phyloP scores from a whole-genome alignment of 2,113 vertebrate species.

The Microcebus lehilahytsara region DNA sequence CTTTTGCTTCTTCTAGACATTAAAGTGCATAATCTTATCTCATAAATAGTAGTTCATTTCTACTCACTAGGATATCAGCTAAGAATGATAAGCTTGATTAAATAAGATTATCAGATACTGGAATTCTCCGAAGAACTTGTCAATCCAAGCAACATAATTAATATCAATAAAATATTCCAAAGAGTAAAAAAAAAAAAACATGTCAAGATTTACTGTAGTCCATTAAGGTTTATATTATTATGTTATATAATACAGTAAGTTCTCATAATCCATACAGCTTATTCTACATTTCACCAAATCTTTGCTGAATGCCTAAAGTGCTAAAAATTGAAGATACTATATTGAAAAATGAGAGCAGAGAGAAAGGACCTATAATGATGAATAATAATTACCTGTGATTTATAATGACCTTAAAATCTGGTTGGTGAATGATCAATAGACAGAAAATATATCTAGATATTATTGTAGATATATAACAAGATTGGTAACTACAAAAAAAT shows the following conservation, averaged over 20 bases:
- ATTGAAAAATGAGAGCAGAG: constrained; percentile 32
- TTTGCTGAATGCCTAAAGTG: not conserved
- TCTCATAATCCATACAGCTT: constrained; percentile 17
- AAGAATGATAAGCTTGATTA: constrained; percentile 31
- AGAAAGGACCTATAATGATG: not conserved
- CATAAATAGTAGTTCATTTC: not conserved
- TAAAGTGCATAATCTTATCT: not conserved
- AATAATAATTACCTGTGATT: constrained; percentile 13
- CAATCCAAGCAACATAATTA: not conserved
- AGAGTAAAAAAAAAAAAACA: constrained; percentile 25
- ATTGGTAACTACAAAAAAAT: not conserved
- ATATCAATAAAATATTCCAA: constrained; percentile 25
- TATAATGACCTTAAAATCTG: not conserved
- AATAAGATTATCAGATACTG: constrained; percentile 23
- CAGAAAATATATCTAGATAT: not conserved
- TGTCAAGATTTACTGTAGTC: not conserved
- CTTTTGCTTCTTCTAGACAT: constrained; percentile 19
- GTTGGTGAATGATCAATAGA: not conserved
- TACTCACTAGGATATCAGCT: constrained; percentile 48
- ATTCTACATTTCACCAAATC: constrained; percentile 12
- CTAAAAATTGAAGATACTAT: constrained; percentile 26
- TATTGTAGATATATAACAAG: not conserved
- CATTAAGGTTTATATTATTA: constrained; percentile 47
- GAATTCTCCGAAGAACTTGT: constrained; percentile 22
- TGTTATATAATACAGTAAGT: not conserved